A percentile compares a stretch with the other conserved stretches of the same genome.
Conservation (phyloP, 2,888 invertebrate genomes). For the Dione juno region DNA sequence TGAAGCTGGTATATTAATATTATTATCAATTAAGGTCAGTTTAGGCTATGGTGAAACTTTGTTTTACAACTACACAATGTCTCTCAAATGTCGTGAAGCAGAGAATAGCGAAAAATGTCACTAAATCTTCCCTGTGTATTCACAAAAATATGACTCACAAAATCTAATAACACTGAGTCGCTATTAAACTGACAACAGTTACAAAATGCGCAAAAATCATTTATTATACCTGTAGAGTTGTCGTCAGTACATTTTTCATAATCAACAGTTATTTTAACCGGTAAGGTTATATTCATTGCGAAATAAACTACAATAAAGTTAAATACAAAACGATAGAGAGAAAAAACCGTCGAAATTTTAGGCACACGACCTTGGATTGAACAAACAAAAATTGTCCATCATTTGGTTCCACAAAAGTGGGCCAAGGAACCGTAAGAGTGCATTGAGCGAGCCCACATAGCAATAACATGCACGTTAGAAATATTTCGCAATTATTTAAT, state of each 20-base stretch:
- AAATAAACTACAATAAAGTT: constrained; percentile 3
- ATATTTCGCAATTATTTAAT: constrained; percentile 21
- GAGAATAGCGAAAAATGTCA: too few species aligned
- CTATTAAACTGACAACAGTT: neutral
- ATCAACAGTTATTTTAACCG: neutral
- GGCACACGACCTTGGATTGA: constrained; percentile 20
- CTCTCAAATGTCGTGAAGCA: too few species aligned
- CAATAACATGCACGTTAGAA: constrained; percentile 1
- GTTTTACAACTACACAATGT: too few species aligned
- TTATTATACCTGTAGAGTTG: neutral
- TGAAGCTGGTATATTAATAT: too few species aligned
- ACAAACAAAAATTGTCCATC: constrained; percentile 30
- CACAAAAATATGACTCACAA: too few species aligned
- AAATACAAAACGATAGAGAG: neutral
- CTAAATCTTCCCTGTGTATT: too few species aligned
- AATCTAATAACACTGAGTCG: too few species aligned
- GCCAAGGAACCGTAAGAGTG: constrained; percentile 34
- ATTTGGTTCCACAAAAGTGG: constrained; percentile 19
- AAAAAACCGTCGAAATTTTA: constrained; percentile 10
- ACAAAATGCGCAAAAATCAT: neutral
- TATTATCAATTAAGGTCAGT: too few species aligned
- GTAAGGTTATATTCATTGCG: neutral
- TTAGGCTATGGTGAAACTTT: too few species aligned
- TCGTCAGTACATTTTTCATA: neutral
- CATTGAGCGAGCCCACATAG: constrained; percentile 28